phyloP scores from a whole-genome alignment of 1,140 invertebrate genomes.

The Elysia chlorotica region DNA sequence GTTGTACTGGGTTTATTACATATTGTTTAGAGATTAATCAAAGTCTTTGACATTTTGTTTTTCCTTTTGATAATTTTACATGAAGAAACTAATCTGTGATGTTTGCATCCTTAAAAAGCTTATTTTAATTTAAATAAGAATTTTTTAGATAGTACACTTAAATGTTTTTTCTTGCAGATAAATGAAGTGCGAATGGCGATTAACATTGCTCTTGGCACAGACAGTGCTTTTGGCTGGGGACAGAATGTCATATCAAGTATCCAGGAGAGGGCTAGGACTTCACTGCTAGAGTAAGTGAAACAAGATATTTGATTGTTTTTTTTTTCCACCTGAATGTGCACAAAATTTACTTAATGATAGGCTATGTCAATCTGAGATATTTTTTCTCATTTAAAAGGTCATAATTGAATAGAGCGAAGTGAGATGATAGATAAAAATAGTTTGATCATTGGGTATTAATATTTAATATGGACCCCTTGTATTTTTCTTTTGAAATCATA shows the following conservation, averaged over 20 bases:
- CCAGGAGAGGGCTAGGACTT: conserved; percentile 44
- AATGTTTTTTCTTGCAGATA: conserved; percentile 35
- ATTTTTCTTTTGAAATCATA: neutral
- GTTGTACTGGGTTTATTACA: neutral
- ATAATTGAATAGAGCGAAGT: neutral
- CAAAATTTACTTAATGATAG: neutral
- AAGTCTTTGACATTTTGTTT: neutral
- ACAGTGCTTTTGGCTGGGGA: conserved; percentile 42
- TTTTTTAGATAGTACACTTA: neutral
- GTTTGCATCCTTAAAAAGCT: neutral
- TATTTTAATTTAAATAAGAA: neutral
- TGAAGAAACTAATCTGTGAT: neutral
- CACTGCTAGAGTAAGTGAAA: conserved; percentile 42
- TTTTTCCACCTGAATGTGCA: neutral
- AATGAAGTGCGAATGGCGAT: conserved; percentile 53
- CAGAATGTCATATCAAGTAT: conserved; percentile 41
- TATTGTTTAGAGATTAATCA: neutral
- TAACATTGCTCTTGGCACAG: conserved; percentile 48
- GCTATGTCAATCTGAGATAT: neutral
- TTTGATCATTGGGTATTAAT: neutral
- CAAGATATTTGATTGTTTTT: neutral
- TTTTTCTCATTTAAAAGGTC: neutral
- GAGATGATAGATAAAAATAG: too few species aligned
- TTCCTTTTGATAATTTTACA: neutral
- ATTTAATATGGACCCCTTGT: neutral